Conservation (phyloP, 2,888 invertebrate genomes). For the Fragum sueziense region DNA sequence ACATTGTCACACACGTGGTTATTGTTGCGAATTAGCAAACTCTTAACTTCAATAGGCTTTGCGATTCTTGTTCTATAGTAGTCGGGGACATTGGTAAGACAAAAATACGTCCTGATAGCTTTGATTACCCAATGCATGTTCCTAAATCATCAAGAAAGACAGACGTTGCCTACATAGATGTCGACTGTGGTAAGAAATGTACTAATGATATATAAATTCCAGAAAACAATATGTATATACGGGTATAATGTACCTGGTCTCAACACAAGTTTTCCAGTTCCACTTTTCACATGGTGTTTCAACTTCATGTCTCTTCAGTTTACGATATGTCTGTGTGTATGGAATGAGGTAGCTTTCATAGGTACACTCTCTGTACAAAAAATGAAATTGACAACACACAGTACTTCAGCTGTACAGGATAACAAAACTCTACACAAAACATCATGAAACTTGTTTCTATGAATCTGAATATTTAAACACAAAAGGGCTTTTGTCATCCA, state of each 20-base stretch:
- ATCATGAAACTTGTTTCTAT: background rate
- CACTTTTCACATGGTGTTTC: conserved; percentile 69
- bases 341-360: conserved; percentile 70
- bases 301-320: conserved; percentile 65
- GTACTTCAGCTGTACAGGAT: background rate
- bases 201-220: too few relatives aligned
- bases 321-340: conserved; percentile 67
- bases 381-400: background rate
- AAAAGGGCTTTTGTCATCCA: too few relatives aligned
- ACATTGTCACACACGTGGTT: too few relatives aligned
- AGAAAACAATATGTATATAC: background rate
- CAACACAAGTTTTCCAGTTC: conserved; percentile 70
- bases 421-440: background rate
- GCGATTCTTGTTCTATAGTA: background rate
- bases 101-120: too few relatives aligned
- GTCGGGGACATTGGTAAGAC: background rate
- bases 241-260: conserved; percentile 65
- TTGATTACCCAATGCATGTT: background rate
- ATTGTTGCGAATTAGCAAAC: too few relatives aligned
- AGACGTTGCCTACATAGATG: too few relatives aligned
- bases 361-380: conserved; percentile 66
- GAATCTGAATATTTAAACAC: too few relatives aligned
- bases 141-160: too few relatives aligned
- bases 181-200: background rate
- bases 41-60: background rate